phyloP scores from a whole-genome alignment of 1,140 invertebrate species.

The Leptonema lineaticorne region DNA sequence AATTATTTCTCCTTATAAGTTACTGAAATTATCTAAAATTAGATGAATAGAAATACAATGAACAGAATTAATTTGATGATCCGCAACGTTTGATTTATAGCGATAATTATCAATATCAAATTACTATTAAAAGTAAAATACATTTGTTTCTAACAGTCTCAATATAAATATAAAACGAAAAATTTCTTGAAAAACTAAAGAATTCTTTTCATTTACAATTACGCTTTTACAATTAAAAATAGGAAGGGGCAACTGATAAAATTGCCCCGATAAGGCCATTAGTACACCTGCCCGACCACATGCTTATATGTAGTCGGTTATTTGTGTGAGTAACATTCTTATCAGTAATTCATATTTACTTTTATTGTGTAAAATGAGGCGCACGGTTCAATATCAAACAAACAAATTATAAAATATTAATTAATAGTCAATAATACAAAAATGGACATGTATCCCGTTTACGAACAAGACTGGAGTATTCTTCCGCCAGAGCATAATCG shows the following conservation, averaged over 20 bases:
- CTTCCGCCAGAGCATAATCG: conserved; percentile 77
- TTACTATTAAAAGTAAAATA: too few species aligned
- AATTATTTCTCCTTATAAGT: too few species aligned
- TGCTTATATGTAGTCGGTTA: not conserved
- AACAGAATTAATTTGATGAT: too few species aligned
- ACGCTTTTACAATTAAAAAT: conserved; percentile 26
- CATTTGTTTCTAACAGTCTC: too few species aligned
- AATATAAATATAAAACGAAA: too few species aligned
- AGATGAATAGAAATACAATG: too few species aligned
- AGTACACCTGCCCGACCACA: conserved; percentile 35
- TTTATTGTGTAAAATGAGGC: conserved; percentile 16
- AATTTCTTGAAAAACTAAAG: too few species aligned
- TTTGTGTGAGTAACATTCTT: conserved; percentile 32
- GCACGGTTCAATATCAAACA: too few species aligned
- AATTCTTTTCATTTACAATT: conserved; percentile 6
- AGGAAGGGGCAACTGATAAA: conserved; percentile 40
- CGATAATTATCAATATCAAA: too few species aligned
- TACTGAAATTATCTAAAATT: too few species aligned
- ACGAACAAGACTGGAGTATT: conserved; percentile 78
- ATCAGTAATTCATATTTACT: conserved; percentile 26
- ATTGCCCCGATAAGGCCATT: conserved; percentile 34
- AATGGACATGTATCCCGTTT: conserved; percentile 50
- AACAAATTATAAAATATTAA: not conserved
- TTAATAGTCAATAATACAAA: not conserved
- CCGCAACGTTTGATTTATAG: too few species aligned